Evolutionary conservation across 2,113 vertebrate genomes (phyloP), one percentile per base, ranked within the genome.

Genomic region (Protobothrops flavoviridis): DNA sequence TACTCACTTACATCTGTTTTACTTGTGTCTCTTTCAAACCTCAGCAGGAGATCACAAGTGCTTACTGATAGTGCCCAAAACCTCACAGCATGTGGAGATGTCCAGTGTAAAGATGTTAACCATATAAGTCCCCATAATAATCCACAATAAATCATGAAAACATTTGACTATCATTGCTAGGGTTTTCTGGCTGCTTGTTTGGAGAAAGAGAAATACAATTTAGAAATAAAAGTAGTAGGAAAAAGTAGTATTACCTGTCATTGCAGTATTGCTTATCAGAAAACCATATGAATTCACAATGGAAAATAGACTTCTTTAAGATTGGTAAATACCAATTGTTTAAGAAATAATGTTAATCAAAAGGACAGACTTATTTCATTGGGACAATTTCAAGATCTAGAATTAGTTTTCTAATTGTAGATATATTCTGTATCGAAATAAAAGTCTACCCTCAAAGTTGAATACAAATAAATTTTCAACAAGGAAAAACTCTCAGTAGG

Each of bases 1-100:
- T 15, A 93, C 48, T 85, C 89, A 43, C 53, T 81, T 74, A 20
- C 33, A 81, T 81, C 93, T 2, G 13, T 85, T 93, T 94, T 85
- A 96, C 74, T 29, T 89, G 74, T 57, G 89, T 39, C 53, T 56
- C 15, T 81, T 90, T 8, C 87, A 93, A 26, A 81, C 15, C 13
- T 92, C 48, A 86, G 88, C 21, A 91, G 88, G 48, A 93, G 89
- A 61, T 56, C 89, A 48, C 33, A 94, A 29, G 74, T 90, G 85
- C 55, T 74, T 87, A 29, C 29, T 0, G 4, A 90, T 52, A 39
- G 45, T 81, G 33, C 5, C 92, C 74, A 39, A 43, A 81, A 57
- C 52, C 92, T 55, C 26, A 0, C 0, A 88, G 94, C 55, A 53
- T 90, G n/a, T 55, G 39, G 59, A 29, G 89, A 0, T 91, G 61